These are phyloP conservation scores for Psephotus haematonotus DNA, from an alignment of 2,113 vertebrate species.

Conservation along the genomic window DNA sequence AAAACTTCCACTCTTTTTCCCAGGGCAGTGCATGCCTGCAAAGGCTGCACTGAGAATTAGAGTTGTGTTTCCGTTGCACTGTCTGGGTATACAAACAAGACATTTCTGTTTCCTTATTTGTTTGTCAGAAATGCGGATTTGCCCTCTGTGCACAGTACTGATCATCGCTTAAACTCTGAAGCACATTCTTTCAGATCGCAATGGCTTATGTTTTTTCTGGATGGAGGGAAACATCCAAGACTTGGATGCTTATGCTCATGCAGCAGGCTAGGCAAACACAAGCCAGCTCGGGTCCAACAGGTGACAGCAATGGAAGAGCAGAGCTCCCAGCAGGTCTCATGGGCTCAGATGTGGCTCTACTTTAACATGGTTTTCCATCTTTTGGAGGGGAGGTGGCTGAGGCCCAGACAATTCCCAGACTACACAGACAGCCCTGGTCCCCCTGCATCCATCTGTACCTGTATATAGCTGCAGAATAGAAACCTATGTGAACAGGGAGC, in stretches of 20 bases:
- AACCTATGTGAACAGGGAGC: neutral
- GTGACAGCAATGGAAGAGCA: neutral
- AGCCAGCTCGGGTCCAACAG: neutral
- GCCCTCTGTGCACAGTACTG: neutral
- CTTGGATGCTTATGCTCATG: neutral
- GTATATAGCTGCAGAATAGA: neutral
- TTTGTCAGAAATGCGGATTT: neutral
- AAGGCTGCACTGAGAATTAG: neutral
- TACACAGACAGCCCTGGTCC: accelerated
- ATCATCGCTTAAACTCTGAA: neutral
- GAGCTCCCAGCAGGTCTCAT: neutral
- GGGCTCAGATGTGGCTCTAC: neutral
- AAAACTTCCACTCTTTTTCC: neutral
- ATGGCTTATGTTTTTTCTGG: neutral
- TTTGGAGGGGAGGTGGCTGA: neutral
- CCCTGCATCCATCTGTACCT: neutral
- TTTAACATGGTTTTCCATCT: neutral
- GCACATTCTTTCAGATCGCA: neutral
- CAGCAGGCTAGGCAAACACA: neutral
- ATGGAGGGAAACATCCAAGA: neutral
- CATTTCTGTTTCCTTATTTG: neutral
- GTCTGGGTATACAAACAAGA: neutral
- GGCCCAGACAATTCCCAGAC: neutral
- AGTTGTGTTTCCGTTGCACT: accelerated
- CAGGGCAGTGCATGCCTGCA: accelerated